These are phyloP conservation scores for Petroica traversi DNA, from an alignment of 2,113 vertebrate species.

Conservation along the genomic window DNA sequence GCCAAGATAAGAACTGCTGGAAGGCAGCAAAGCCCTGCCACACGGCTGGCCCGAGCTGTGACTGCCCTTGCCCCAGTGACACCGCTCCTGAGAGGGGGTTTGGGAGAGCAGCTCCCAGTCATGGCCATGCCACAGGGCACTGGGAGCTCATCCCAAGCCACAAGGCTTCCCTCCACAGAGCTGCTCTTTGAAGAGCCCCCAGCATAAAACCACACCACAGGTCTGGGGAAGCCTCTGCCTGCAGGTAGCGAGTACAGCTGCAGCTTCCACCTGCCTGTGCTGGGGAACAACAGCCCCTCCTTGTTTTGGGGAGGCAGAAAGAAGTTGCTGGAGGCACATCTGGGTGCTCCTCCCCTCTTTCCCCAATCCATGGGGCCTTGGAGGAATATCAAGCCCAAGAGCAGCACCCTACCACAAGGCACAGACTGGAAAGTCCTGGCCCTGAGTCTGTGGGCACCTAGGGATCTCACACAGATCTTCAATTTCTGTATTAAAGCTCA, in stretches of 20 bases:
- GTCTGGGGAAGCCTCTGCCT: not conserved
- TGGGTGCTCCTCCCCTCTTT: not conserved
- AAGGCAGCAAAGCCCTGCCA: not conserved
- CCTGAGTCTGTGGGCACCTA: fast-evolving
- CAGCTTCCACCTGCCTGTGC: not conserved
- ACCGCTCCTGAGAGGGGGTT: fast-evolving
- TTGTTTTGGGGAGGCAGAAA: not conserved
- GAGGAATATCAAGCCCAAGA: not conserved
- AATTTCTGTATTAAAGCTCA: not conserved
- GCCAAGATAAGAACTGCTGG: not conserved
- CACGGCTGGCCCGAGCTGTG: not conserved
- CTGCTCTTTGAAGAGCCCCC: not conserved
- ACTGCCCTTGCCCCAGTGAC: not conserved
- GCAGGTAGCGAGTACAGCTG: not conserved
- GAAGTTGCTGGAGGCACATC: not conserved
- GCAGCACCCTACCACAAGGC: not conserved
- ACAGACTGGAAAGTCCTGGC: not conserved
- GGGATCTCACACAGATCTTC: not conserved
- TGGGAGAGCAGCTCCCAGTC: not conserved
- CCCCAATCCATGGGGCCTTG: fast-evolving
- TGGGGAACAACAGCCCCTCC: not conserved
- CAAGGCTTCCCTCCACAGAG: not conserved
- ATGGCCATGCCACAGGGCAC: not conserved
- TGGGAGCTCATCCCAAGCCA: not conserved
- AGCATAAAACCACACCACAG: not conserved